Base-by-base conservation (phyloP, 2,888 invertebrate species). In the Agrypnus murinus region DNA sequence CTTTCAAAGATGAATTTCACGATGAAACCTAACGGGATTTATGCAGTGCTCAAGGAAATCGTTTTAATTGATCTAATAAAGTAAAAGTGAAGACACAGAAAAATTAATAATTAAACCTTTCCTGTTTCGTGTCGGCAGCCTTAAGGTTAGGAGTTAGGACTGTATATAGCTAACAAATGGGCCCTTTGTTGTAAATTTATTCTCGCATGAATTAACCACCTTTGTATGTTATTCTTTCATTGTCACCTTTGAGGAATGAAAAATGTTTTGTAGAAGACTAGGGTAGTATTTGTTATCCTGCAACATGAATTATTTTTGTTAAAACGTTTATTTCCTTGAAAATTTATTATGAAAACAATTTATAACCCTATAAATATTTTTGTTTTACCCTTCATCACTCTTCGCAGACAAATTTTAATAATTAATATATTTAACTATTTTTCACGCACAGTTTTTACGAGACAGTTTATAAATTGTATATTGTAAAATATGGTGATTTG, bases 171-270 rank as follows among this genome's bases (percentile, higher is more conserved):
- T 1, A 12, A 9, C 58, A 7, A 19, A 58, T 38, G 34, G 17
- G 46, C 5, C 62, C 31, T 62, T 62, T 62, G 62, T 48, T 46
- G 19, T 12, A 14, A n/a, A 7, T 62, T 62, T 48, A 45, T 15
- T 36, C 45, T 19, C 48, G 62, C 62, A 36, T 62, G 62, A 62
- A 46, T 31, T 62, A 62, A 46, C 43, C 25, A 62, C 32, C 62
- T 34, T 62, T 62, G 62, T 46, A 25, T 48, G 17, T 31, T 43
- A 46, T 48, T 46, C 46, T 46, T 58, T 48, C 36, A 34, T 62
- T 48, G 62, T 62, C 62, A 36, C 62, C 48, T 62, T 46, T 46
- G 19, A 46, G 46, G 19, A 46, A 46, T 19, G 25, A n/a, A 45
- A 12, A n/a, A 45, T 45, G 8, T 45, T 14, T 14, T 46, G 46